A percentile compares a stretch with the other conserved stretches of the same genome.
Evolutionary conservation across 2,797 vertebrate genomes (phyloP).

Genomic region (Melanogrammus aeglefinus): DNA sequence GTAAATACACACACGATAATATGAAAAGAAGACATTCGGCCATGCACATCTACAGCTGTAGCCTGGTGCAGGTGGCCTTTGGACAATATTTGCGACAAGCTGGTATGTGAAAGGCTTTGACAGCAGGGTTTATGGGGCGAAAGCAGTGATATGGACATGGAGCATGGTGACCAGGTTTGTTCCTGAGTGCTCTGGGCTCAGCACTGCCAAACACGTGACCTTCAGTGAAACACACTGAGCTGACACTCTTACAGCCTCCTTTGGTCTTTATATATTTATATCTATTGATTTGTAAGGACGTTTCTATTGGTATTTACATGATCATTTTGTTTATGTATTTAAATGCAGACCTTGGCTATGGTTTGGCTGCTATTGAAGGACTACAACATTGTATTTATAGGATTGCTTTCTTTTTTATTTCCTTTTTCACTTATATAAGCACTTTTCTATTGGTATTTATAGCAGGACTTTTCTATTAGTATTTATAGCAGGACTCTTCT

Average conservation of each 20-base stretch:
- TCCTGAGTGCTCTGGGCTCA: slow-evolving; percentile 61
- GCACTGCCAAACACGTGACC: slow-evolving; percentile 55
- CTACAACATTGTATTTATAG: no score
- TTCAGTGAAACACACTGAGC: neutral
- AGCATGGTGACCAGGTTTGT: slow-evolving; percentile 66
- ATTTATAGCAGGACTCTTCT: no score
- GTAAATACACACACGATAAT: slow-evolving; percentile 34
- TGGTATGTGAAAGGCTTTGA: slow-evolving; percentile 76
- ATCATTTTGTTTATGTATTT: neutral
- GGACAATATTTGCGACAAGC: slow-evolving; percentile 70
- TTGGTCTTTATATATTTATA: neutral
- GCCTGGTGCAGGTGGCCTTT: slow-evolving; percentile 63
- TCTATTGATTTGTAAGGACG: neutral
- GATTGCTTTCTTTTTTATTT: no score
- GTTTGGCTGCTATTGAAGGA: no score
- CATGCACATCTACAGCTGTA: slow-evolving; percentile 46
- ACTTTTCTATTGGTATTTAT: no score
- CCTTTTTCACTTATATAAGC: no score
- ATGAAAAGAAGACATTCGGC: slow-evolving; percentile 50
- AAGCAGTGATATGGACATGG: slow-evolving; percentile 66
- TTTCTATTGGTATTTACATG: slow-evolving; percentile 18
- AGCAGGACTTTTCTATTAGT: no score
- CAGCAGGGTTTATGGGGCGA: slow-evolving; percentile 61
- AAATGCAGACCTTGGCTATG: no score
- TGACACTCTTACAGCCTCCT: neutral